Conservation (phyloP, 2,797 vertebrate species). For the Moxostoma hubbsi region DNA sequence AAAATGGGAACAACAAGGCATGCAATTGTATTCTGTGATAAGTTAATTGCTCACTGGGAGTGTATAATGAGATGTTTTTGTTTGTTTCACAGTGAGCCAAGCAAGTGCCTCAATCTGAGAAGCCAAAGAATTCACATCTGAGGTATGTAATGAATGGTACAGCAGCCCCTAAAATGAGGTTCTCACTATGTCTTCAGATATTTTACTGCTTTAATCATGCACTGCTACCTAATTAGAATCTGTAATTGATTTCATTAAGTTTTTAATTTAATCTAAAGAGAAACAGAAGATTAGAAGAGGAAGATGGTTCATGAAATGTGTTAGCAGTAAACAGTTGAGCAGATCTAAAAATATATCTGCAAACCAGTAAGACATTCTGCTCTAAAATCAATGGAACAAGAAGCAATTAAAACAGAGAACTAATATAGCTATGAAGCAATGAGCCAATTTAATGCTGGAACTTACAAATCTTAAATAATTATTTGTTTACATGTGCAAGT, state of each 20-base stretch:
- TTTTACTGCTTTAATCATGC: conserved; percentile 63
- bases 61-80: background rate
- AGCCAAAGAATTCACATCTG: background rate
- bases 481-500: conserved; percentile 1
- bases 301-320: conserved; percentile 41
- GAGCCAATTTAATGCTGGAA: conserved; percentile 34
- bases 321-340: conserved; percentile 30
- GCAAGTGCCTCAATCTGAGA: background rate
- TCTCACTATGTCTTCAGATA: conserved; percentile 14
- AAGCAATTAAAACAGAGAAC: conserved; percentile 44
- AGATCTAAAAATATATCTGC: conserved; percentile 47
- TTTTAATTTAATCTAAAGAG: conserved; percentile 45
- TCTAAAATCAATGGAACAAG: conserved; percentile 43
- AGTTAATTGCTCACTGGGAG: background rate
- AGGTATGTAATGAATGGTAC: background rate
- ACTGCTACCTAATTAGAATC: conserved; percentile 73
- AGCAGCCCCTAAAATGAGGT: background rate
- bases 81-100: background rate
- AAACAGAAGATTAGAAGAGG: conserved; percentile 21
- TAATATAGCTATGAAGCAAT: conserved; percentile 47
- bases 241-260: conserved; percentile 66
- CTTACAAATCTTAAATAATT: conserved; percentile 3
- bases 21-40: background rate
- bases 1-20: background rate
- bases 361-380: conserved; percentile 44